phyloP scores from a whole-genome alignment of 2,113 vertebrate genomes.

The Crotophaga sulcirostris region DNA sequence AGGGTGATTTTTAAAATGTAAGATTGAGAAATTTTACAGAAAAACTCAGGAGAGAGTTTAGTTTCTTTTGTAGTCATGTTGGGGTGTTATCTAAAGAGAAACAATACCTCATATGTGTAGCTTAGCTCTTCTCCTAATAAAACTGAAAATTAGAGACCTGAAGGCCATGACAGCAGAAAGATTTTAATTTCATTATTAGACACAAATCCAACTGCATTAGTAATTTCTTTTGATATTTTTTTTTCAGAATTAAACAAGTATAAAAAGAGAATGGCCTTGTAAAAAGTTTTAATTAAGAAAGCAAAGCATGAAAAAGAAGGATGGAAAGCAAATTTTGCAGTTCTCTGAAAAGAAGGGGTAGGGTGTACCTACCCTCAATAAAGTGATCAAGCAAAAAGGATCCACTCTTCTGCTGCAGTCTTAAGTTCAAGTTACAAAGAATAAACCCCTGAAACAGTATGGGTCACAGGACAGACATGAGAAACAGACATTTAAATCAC shows the following conservation, averaged over 20 bases:
- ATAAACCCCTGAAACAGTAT: neutral
- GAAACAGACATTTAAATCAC: neutral
- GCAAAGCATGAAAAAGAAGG: neutral
- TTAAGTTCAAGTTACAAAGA: neutral
- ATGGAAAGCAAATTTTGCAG: neutral
- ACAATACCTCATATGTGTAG: neutral
- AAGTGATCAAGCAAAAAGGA: neutral
- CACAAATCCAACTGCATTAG: neutral
- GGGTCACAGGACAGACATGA: neutral
- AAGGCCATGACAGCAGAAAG: neutral
- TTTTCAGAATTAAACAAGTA: neutral
- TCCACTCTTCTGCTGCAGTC: neutral
- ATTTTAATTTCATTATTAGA: slow-evolving; percentile 9
- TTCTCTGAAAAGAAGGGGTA: neutral
- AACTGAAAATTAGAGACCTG: neutral
- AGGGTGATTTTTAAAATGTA: neutral
- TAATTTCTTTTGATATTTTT: neutral
- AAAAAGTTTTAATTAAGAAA: neutral
- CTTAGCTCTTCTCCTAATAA: neutral
- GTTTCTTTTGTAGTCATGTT: neutral
- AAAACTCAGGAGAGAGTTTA: neutral
- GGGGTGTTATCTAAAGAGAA: neutral
- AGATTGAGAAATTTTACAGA: neutral
- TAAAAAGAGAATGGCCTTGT: neutral
- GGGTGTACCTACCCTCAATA: neutral